Evolutionary conservation across 2,888 invertebrate genomes (phyloP).

Genomic region (Phlogophora meticulosa): DNA sequence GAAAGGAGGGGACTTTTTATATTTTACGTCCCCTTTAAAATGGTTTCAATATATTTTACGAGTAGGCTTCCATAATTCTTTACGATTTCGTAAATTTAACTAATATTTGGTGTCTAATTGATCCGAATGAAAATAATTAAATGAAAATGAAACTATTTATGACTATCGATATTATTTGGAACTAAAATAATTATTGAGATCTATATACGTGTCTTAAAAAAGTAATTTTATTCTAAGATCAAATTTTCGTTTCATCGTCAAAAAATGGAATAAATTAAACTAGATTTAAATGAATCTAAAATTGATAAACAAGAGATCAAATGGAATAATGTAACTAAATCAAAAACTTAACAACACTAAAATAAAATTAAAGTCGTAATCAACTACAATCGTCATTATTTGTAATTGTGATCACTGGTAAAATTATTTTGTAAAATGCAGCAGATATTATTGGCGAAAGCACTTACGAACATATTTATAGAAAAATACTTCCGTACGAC

Average conservation of each 20-base stretch:
- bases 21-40: constrained; percentile 49
- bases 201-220: constrained; percentile 75
- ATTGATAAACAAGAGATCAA: constrained; percentile 89
- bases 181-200: constrained; percentile 89
- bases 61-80: constrained; percentile 59
- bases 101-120: constrained; percentile 89
- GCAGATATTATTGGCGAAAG: constrained; percentile 62
- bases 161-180: constrained; percentile 89
- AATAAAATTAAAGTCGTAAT: constrained; percentile 62
- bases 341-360: constrained; percentile 87
- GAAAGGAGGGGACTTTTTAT: constrained; percentile 61
- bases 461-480: constrained; percentile 66
- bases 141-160: constrained; percentile 74
- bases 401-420: constrained; percentile 62
- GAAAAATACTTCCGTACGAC: constrained; percentile 59
- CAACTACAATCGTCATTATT: constrained; percentile 51
- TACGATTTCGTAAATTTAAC: constrained; percentile 78
- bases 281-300: constrained; percentile 82
- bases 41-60: constrained; percentile 60
- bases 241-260: constrained; percentile 53
- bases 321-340: constrained; percentile 84
- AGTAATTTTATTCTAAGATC: constrained; percentile 67
- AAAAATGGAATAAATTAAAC: constrained; percentile 85
- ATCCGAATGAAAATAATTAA: constrained; percentile 77
- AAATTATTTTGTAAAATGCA: constrained; percentile 56